Evolutionary conservation across 2,113 vertebrate genomes (phyloP).

Genomic region (Urocolius indicus): DNA sequence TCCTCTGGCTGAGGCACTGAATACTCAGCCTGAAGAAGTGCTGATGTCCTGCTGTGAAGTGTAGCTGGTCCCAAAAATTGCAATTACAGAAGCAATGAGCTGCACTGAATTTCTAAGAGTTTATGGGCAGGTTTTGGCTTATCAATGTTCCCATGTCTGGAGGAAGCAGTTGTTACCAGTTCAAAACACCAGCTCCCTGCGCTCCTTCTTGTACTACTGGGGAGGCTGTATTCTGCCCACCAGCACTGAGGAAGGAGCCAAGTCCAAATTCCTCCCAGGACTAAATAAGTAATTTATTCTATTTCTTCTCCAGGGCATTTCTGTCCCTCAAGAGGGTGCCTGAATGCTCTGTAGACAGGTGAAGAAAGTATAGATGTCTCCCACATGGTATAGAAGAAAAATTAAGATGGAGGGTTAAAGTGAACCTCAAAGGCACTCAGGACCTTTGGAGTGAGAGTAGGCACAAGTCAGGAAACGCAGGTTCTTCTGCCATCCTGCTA

Average conservation of each 20-base stretch:
- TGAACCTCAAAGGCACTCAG: background rate
- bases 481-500: background rate
- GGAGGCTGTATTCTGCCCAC: background rate
- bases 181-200: background rate
- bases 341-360: background rate
- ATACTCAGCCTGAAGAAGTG: background rate
- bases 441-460: background rate
- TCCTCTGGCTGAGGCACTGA: background rate
- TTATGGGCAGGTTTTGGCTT: background rate
- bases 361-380: background rate
- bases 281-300: background rate
- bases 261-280: background rate
- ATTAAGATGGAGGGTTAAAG: background rate
- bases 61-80: background rate
- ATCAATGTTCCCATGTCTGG: accelerated
- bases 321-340: background rate
- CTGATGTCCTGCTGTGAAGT: background rate
- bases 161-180: background rate
- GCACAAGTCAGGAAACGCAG: background rate
- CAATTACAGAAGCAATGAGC: background rate
- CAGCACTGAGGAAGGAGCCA: background rate
- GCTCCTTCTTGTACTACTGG: background rate
- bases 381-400: background rate
- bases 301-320: background rate
- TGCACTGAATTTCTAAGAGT: background rate